A percentile compares a stretch with the other conserved stretches of the same genome.
Evolutionary conservation across 2,797 vertebrate species (phyloP).

Genomic region (Mionectes olivaceus): DNA sequence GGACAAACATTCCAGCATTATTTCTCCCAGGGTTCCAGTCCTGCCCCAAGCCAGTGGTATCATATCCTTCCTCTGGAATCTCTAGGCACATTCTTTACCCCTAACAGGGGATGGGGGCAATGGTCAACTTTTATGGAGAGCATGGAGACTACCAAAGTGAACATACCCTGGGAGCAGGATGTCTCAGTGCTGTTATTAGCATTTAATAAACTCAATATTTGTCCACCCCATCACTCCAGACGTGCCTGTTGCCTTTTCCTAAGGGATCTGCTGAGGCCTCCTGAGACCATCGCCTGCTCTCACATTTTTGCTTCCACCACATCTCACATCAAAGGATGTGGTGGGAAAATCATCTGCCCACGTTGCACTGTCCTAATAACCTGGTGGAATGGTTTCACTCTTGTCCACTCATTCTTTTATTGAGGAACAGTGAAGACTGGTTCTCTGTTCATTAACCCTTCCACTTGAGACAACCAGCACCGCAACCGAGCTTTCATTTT

Average conservation of each 20-base stretch:
- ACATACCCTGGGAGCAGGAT: not conserved
- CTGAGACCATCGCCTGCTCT: not conserved
- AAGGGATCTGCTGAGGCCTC: not conserved
- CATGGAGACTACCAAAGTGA: not conserved
- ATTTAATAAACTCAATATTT: not conserved
- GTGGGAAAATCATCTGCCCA: not conserved
- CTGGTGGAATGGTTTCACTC: not conserved
- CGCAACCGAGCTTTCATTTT: not conserved
- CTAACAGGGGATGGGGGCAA: not conserved
- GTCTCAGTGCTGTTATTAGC: not conserved
- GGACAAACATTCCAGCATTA: not conserved
- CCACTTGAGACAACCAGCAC: not conserved
- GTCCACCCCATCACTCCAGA: not conserved
- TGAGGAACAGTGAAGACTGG: not conserved
- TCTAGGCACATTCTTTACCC: not conserved
- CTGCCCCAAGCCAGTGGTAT: not conserved
- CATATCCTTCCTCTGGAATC: not conserved
- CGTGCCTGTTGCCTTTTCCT: not conserved
- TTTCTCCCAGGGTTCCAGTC: not conserved
- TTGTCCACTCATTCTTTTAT: not conserved
- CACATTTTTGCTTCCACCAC: not conserved
- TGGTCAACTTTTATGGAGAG: not conserved
- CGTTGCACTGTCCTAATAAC: not conserved
- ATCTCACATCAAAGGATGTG: not conserved
- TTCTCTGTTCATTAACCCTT: not conserved